Percentiles rank a stretch among this genome's conserved stretches.
Evolutionary conservation across 37 sponge, comb jelly and placozoan genomes (phyloP).

Genomic region (Aplysina aerophoba): DNA sequence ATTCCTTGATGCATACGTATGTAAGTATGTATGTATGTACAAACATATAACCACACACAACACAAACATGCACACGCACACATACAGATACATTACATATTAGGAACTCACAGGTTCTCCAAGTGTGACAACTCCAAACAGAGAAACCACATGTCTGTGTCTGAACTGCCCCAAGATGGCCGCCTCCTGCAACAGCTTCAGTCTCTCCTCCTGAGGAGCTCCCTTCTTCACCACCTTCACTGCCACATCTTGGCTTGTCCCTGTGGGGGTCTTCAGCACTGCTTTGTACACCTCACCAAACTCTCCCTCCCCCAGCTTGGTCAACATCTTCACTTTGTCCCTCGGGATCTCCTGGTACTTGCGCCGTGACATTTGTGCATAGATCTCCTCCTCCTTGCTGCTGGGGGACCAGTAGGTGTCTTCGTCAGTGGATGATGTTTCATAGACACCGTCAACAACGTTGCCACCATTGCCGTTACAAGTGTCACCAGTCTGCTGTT

Average conservation of each 20-base stretch:
- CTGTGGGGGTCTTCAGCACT: neutral
- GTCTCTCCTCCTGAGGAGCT: conserved; percentile 15
- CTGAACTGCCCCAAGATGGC: conserved; percentile 16
- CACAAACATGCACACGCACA: neutral
- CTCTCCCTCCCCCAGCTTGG: conserved; percentile 8
- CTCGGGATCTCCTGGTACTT: conserved; percentile 23
- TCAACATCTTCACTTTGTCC: neutral
- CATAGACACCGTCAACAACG: neutral
- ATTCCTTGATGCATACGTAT: no score
- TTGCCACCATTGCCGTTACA: neutral
- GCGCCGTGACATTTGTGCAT: conserved; percentile 3
- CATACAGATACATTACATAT: neutral
- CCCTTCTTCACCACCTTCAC: conserved; percentile 32
- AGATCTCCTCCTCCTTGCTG: conserved; percentile 9
- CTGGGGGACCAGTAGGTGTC: neutral
- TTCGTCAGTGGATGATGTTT: neutral
- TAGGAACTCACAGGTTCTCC: conserved; percentile 24
- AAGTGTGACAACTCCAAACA: conserved; percentile 25
- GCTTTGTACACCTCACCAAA: conserved; percentile 35
- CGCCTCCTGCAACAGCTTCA: conserved; percentile 8
- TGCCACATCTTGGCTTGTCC: neutral
- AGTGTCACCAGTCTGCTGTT: neutral
- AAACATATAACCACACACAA: neutral
- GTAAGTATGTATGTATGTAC: no score
- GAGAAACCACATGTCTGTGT: conserved; percentile 21